phyloP scores from a whole-genome alignment of 2,113 vertebrate species.

The Panthera leo region DNA sequence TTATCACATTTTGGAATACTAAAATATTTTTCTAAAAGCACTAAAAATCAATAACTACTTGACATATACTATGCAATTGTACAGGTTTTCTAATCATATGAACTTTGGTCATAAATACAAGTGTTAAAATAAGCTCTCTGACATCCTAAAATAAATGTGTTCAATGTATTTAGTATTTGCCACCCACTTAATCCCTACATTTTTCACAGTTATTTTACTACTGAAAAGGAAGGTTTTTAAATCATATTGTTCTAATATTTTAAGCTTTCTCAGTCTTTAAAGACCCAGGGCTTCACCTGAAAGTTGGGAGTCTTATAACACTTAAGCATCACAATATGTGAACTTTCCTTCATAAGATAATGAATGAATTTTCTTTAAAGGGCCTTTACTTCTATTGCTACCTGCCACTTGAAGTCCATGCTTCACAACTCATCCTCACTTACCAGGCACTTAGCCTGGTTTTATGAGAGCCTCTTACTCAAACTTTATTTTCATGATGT shows the following conservation, averaged over 20 bases:
- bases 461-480: background rate
- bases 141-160: background rate
- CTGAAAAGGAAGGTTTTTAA: background rate
- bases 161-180: background rate
- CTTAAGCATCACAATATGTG: background rate
- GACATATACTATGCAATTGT: background rate
- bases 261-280: background rate
- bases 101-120: background rate
- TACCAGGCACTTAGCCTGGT: background rate
- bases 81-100: background rate
- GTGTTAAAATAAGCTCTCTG: background rate
- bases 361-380: background rate
- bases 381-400: background rate
- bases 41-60: background rate
- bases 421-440: background rate
- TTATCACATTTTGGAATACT: background rate
- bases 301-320: background rate
- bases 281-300: background rate
- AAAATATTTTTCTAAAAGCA: background rate
- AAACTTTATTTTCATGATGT: background rate
- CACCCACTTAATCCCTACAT: rapidly evolving
- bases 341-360: background rate
- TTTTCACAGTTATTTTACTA: background rate
- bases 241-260: background rate
- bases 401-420: background rate